Percentiles rank a stretch among this genome's conserved stretches.
Conservation (phyloP, 2,113 vertebrate genomes). For the Rhinogobius similis region DNA sequence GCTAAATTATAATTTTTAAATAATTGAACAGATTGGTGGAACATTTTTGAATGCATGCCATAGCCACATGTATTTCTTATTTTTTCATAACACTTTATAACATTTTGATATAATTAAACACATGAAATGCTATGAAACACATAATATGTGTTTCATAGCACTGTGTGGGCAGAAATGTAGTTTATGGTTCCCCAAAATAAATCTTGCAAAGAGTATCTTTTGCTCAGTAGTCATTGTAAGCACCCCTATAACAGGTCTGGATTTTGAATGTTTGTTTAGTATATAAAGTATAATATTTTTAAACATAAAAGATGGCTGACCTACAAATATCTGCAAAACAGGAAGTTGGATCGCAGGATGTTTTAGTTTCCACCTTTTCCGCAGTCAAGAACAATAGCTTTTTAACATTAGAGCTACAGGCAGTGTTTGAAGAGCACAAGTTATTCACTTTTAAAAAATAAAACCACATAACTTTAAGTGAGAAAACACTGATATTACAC, state of each 20-base stretch:
- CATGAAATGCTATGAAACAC: neutral
- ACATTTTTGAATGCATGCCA: neutral
- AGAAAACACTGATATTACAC: neutral
- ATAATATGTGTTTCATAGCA: neutral
- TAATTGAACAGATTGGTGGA: neutral
- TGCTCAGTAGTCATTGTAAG: neutral
- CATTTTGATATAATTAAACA: too few relatives aligned
- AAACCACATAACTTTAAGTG: neutral
- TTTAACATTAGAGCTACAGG: constrained; percentile 47
- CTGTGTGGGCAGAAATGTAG: neutral
- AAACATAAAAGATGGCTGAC: constrained; percentile 31
- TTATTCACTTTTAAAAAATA: neutral
- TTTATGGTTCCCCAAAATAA: neutral
- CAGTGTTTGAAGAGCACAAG: constrained; percentile 11
- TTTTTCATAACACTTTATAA: too few relatives aligned
- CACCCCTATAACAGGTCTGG: neutral
- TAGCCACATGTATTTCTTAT: too few relatives aligned
- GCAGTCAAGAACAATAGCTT: constrained; percentile 73
- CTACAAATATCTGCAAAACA: constrained; percentile 60
- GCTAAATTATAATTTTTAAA: neutral
- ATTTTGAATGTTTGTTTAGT: neutral
- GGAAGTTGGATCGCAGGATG: constrained; percentile 81
- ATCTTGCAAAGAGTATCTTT: neutral
- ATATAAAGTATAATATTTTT: constrained; percentile 20
- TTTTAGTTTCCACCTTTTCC: constrained; percentile 78